Percentiles rank a stretch among this genome's conserved stretches.
Conservation (phyloP, 1,140 invertebrate genomes). For the Antheraea pernyi region DNA sequence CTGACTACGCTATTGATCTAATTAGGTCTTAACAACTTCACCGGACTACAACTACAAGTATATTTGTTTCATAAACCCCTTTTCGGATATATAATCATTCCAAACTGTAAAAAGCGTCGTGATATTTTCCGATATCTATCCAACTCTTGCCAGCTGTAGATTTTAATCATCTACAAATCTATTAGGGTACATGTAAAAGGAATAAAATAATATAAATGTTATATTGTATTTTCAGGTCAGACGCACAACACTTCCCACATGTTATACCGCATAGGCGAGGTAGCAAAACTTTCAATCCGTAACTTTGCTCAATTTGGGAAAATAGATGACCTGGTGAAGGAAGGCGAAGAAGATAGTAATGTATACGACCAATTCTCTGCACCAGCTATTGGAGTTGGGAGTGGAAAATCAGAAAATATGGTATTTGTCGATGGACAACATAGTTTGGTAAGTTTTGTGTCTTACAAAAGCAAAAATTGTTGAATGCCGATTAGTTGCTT, state of each 20-base stretch:
- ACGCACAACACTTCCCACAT: constrained; percentile 90
- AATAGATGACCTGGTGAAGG: constrained; percentile 84
- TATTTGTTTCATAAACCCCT: no score
- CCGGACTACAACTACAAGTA: no score
- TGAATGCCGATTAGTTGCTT: no score
- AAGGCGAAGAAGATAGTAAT: constrained; percentile 72
- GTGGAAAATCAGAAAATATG: constrained; percentile 87
- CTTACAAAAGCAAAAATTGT: no score
- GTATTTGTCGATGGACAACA: constrained; percentile 94
- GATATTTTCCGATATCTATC: no score
- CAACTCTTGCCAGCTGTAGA: no score
- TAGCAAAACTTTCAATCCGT: constrained; percentile 85
- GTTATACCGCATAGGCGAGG: constrained; percentile 88
- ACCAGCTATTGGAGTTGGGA: constrained; percentile 85
- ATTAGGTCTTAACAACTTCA: no score
- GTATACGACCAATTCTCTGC: constrained; percentile 91
- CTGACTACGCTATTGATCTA: no score
- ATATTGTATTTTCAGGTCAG: constrained; percentile 83
- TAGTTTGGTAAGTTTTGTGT: constrained; percentile 82
- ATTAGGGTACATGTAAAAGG: no score
- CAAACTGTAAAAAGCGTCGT: no score
- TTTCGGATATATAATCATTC: no score
- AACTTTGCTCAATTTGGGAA: constrained; percentile 90
- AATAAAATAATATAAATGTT: background rate
- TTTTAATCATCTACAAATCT: no score